Evolutionary conservation across 2,888 invertebrate genomes (phyloP).

Genomic region (Aelia acuminata): DNA sequence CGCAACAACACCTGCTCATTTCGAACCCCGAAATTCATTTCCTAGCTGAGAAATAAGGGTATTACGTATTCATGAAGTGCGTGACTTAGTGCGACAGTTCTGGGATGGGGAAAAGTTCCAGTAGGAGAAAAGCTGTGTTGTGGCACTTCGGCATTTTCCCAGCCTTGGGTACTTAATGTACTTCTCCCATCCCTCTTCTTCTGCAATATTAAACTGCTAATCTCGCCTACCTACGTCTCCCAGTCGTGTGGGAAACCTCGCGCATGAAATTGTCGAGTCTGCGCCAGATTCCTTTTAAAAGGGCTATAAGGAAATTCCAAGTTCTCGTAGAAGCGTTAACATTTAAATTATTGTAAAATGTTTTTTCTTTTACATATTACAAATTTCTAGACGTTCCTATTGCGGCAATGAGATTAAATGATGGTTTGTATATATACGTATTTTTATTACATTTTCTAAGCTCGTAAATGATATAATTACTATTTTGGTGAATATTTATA

Average conservation of each 20-base stretch:
- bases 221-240: neutral
- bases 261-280: neutral
- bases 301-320: too few species aligned
- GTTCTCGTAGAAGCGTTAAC: too few species aligned
- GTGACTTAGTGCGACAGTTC: conserved; percentile 2
- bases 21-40: neutral
- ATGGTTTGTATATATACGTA: too few species aligned
- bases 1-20: conserved; percentile 28
- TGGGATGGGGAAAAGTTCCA: conserved; percentile 5
- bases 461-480: too few species aligned
- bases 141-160: neutral
- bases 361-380: too few species aligned
- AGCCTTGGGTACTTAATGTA: neutral
- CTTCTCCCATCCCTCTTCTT: neutral
- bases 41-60: conserved; percentile 9
- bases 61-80: conserved; percentile 23
- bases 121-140: neutral
- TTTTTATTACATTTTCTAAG: too few species aligned
- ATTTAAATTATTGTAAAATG: too few species aligned
- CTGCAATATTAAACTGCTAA: conserved; percentile 9
- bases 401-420: too few species aligned
- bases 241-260: neutral
- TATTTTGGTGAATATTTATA: too few species aligned
- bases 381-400: too few species aligned
- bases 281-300: too few species aligned